Evolutionary conservation across 2,113 vertebrate species (phyloP).

Genomic region (Phaethon lepturus): DNA sequence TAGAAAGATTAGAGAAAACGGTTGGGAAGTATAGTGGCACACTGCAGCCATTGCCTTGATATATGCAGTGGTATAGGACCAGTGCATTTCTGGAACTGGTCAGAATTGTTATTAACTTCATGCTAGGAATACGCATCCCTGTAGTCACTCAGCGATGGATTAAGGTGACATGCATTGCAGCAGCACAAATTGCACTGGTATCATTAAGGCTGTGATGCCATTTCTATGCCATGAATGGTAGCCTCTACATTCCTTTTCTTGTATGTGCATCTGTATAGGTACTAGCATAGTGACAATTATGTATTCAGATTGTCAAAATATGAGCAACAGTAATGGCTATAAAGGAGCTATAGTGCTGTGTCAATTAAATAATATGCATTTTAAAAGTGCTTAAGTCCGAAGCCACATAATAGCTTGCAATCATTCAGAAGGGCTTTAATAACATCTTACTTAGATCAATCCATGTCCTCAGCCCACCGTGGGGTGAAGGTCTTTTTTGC

Average conservation of each 20-base stretch:
- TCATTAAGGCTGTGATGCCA: slow-evolving; percentile 5
- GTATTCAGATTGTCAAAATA: slow-evolving; percentile 6
- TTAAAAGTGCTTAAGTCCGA: slow-evolving; percentile 39
- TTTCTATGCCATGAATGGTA: not conserved
- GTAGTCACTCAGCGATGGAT: slow-evolving; percentile 15
- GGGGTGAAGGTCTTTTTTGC: slow-evolving; percentile 36
- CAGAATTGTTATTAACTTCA: not conserved
- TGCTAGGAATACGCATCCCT: not conserved
- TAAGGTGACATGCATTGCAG: slow-evolving; percentile 20
- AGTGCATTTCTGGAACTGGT: not conserved
- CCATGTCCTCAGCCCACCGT: not conserved
- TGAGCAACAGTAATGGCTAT: slow-evolving; percentile 5
- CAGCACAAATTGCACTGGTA: not conserved
- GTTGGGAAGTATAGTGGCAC: not conserved
- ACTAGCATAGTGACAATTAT: not conserved
- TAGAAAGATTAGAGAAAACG: slow-evolving; percentile 17
- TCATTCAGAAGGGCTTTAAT: slow-evolving; percentile 33
- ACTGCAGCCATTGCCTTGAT: slow-evolving; percentile 1
- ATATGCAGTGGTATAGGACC: not conserved
- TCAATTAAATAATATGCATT: slow-evolving; percentile 60
- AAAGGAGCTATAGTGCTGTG: slow-evolving; percentile 28
- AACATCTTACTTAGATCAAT: slow-evolving; percentile 23
- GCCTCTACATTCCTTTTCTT: not conserved
- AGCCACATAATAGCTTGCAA: slow-evolving; percentile 29
- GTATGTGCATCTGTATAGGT: not conserved